phyloP scores from a whole-genome alignment of 1,140 invertebrate species.

The Leptopilina boulardi region DNA sequence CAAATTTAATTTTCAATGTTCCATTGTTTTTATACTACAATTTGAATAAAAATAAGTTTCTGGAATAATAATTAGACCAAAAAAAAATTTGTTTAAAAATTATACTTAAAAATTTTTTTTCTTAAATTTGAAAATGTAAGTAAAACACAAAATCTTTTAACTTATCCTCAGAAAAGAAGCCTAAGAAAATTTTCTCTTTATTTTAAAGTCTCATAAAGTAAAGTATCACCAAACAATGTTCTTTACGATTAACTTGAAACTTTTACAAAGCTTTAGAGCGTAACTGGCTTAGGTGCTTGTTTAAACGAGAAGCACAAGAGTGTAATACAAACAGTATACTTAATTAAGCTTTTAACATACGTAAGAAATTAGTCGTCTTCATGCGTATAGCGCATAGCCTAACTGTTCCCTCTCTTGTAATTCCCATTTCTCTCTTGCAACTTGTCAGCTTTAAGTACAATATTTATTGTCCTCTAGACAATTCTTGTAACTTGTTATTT shows the following conservation, averaged over 20 bases:
- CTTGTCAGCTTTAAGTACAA: neutral
- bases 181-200: neutral
- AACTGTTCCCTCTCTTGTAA: neutral
- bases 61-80: too few relatives aligned
- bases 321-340: neutral
- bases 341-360: neutral
- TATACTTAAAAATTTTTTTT: too few relatives aligned
- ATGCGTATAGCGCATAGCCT: neutral
- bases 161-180: too few relatives aligned
- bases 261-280: neutral
- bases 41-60: too few relatives aligned
- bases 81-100: too few relatives aligned
- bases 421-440: neutral
- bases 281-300: neutral
- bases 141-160: too few relatives aligned
- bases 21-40: too few relatives aligned
- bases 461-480: neutral
- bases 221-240: neutral
- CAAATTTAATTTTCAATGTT: too few relatives aligned
- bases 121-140: too few relatives aligned
- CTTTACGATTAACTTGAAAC: constrained; percentile 22
- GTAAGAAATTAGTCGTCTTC: neutral
- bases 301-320: constrained; percentile 12
- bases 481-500: neutral
- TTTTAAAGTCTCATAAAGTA: neutral